Percentiles rank a stretch among this genome's conserved stretches.
Conservation (phyloP, 2,888 invertebrate genomes). For the Aphidius colemani region DNA sequence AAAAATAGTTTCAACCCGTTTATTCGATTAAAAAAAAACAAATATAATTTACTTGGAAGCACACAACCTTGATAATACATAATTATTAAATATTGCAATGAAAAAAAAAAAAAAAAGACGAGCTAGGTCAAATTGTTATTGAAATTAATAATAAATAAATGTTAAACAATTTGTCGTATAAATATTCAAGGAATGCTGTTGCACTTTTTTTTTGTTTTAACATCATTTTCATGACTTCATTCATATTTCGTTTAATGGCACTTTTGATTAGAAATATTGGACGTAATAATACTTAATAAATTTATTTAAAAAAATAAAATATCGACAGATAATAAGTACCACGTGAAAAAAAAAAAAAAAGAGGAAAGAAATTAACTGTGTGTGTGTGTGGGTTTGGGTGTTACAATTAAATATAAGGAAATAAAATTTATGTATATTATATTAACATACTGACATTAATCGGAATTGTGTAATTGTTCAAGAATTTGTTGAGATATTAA, state of each 20-base stretch:
- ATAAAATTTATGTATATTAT: slow-evolving; percentile 13
- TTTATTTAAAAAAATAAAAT: background rate
- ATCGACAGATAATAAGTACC: slow-evolving; percentile 16
- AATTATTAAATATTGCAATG: background rate
- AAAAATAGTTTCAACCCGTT: slow-evolving; percentile 8
- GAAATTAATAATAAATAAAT: background rate
- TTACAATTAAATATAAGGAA: background rate
- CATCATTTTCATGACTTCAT: background rate
- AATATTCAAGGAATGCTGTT: slow-evolving; percentile 13
- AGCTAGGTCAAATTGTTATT: background rate
- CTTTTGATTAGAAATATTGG: slow-evolving; percentile 30
- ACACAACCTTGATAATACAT: slow-evolving; percentile 29
- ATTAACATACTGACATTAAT: slow-evolving; percentile 40
- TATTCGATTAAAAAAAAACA: slow-evolving; percentile 8
- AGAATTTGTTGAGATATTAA: slow-evolving; percentile 88
- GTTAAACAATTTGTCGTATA: too few species aligned
- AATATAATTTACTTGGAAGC: slow-evolving; percentile 27
- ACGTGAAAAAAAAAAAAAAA: slow-evolving; percentile 29
- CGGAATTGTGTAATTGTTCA: slow-evolving; percentile 63
- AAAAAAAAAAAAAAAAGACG: too few species aligned
- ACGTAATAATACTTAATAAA: slow-evolving; percentile 32
- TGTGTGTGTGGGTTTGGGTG: background rate
- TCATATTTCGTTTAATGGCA: slow-evolving; percentile 27
- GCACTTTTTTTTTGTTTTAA: background rate
- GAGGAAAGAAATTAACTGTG: slow-evolving; percentile 21